Evolutionary conservation across 2,113 vertebrate species (phyloP).

Genomic region (Neodon shergylaensis): DNA sequence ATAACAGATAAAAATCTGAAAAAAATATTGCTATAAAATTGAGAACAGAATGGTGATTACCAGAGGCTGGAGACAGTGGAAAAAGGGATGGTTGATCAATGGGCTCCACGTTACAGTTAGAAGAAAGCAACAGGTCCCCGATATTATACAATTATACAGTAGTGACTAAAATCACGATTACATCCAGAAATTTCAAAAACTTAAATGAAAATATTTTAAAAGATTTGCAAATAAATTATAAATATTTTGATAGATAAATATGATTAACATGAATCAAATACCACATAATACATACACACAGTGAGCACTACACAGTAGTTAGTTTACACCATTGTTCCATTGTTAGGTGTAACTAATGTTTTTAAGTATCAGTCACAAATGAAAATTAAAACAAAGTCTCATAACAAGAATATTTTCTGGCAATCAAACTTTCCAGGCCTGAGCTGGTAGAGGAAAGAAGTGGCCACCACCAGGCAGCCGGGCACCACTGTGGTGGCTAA

Average conservation of each 20-base stretch:
- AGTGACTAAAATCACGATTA: not conserved
- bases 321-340: not conserved
- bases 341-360: not conserved
- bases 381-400: not conserved
- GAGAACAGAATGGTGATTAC: not conserved
- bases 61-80: not conserved
- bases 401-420: constrained; percentile 13
- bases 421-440: not conserved
- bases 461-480: not conserved
- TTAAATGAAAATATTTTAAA: not conserved
- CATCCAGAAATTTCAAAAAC: not conserved
- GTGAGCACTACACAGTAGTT: not conserved
- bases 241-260: not conserved
- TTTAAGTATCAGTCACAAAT: not conserved
- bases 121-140: not conserved
- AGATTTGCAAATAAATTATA: not conserved
- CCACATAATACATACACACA: not conserved
- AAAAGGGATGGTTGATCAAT: not conserved
- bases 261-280: not conserved
- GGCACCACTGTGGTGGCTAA: not conserved
- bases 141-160: not conserved
- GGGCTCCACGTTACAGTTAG: not conserved
- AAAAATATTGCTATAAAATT: too few species aligned
- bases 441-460: not conserved
- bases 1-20: not conserved